phyloP scores from a whole-genome alignment of 2,797 vertebrate genomes.

The Gallinago solitaria region DNA sequence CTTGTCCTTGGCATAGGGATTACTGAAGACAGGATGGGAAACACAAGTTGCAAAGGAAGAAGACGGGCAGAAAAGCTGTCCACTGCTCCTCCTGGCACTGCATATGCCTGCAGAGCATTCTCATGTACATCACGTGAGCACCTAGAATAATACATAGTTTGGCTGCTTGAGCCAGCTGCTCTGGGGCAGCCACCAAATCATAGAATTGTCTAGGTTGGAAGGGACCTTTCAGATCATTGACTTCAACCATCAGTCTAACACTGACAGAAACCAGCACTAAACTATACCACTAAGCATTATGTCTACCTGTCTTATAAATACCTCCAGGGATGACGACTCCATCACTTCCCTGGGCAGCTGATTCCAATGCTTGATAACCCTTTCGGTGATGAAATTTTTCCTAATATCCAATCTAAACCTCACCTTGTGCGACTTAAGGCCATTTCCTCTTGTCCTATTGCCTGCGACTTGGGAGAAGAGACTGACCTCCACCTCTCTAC shows the following conservation, averaged over 20 bases:
- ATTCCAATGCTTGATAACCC: not conserved
- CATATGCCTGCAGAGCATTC: not conserved
- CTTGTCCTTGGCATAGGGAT: constrained; percentile 6
- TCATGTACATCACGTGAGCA: fast-evolving
- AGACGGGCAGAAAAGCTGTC: not conserved
- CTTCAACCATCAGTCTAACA: not conserved
- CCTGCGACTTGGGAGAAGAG: not conserved
- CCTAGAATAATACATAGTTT: fast-evolving
- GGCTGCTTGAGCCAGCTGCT: not conserved
- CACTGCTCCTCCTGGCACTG: not conserved
- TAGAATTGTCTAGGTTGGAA: not conserved
- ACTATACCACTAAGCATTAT: not conserved
- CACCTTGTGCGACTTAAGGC: not conserved
- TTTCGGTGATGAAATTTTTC: not conserved
- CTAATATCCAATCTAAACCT: not conserved
- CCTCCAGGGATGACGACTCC: not conserved
- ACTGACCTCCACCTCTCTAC: not conserved
- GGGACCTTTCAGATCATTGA: not conserved
- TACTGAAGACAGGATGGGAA: constrained; percentile 11
- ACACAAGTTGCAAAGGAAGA: not conserved
- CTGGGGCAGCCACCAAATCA: not conserved
- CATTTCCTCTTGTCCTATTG: not conserved
- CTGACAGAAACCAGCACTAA: not conserved
- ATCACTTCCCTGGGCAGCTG: not conserved
- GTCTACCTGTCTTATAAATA: not conserved